phyloP scores from a whole-genome alignment of 2,113 vertebrate genomes.

The Mustelus asterias region DNA sequence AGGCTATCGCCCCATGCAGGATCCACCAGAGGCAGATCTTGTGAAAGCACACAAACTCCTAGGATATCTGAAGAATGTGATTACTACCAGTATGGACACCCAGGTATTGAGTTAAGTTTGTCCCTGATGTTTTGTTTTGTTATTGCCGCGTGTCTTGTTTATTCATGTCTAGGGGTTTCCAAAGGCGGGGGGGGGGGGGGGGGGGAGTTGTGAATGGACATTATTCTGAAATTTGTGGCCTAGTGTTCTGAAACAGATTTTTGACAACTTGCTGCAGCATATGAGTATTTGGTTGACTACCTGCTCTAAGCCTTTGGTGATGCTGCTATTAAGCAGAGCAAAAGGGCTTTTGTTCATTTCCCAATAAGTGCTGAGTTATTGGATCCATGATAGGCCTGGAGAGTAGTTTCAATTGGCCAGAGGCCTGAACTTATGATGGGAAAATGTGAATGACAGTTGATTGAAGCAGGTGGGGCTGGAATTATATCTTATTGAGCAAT shows the following conservation, averaged over 20 bases:
- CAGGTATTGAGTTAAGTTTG: slow-evolving; percentile 57
- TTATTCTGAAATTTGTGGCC: neutral
- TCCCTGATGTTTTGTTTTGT: neutral
- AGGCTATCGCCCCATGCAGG: slow-evolving; percentile 82
- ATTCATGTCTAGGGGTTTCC: neutral
- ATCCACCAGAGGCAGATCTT: slow-evolving; percentile 74
- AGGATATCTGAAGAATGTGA: slow-evolving; percentile 76
- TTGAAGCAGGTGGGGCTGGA: neutral
- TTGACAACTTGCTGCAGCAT: neutral
- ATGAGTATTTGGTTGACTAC: neutral
- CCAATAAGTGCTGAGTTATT: neutral
- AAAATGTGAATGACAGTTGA: neutral
- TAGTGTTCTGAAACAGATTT: neutral
- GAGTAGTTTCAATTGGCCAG: neutral
- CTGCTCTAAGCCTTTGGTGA: neutral
- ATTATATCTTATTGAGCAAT: neutral
- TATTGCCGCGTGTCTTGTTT: neutral
- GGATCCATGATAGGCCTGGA: neutral
- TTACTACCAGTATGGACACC: slow-evolving; percentile 69
- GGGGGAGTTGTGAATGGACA: too few relatives aligned
- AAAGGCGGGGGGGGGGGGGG: neutral
- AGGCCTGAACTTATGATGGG: neutral
- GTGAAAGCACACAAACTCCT: slow-evolving; percentile 75
- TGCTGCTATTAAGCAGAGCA: neutral
- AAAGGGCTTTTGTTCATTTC: neutral